phyloP scores from a whole-genome alignment of 2,888 invertebrate genomes.

The Hydropsyche betteni region DNA sequence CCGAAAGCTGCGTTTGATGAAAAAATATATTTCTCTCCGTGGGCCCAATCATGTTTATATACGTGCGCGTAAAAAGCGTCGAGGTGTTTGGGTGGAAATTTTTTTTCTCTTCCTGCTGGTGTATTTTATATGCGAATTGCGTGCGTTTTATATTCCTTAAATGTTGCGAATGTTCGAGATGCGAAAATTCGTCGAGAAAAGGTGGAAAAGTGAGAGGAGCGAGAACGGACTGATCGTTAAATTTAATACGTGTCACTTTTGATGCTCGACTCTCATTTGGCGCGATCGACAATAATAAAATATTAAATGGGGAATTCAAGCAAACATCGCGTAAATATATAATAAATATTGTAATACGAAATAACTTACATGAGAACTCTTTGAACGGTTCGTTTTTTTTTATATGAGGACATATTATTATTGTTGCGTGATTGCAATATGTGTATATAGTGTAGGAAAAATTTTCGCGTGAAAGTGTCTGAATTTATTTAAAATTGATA shows the following conservation, averaged over 20 bases:
- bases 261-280: conserved; percentile 27
- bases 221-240: background rate
- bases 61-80: conserved; percentile 8
- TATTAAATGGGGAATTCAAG: background rate
- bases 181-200: conserved; percentile 14
- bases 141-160: conserved; percentile 17
- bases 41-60: conserved; percentile 23
- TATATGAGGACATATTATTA: background rate
- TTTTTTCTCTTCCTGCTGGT: background rate
- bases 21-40: conserved; percentile 30
- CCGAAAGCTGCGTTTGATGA: conserved; percentile 35
- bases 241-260: conserved; percentile 33
- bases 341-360: background rate
- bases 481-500: too few species aligned
- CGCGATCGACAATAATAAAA: conserved; percentile 29
- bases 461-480: too few species aligned
- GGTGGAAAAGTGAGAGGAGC: background rate
- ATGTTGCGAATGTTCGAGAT: conserved; percentile 3
- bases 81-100: background rate
- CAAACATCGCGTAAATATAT: background rate
- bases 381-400: background rate
- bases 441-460: too few species aligned
- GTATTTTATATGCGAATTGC: conserved; percentile 7
- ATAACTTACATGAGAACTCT: too few species aligned
- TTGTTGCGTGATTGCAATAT: too few species aligned